These are phyloP conservation scores for Mactromeris polynyma DNA, from an alignment of 2,888 invertebrate genomes.

Conservation along the genomic window DNA sequence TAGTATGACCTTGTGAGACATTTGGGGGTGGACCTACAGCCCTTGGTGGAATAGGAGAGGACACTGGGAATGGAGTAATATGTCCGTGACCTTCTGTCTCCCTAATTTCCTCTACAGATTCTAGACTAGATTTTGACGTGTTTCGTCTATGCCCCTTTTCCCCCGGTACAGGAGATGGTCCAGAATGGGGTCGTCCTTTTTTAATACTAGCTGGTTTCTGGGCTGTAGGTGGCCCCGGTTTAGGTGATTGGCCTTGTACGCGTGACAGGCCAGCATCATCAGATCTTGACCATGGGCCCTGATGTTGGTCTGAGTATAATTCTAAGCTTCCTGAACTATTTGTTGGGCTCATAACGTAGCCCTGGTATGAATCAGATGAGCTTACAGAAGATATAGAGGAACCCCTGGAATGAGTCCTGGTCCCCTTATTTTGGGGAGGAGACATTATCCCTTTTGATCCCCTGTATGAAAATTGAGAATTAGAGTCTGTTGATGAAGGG, in stretches of 20 bases:
- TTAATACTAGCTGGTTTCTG: conserved; percentile 65
- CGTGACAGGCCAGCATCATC: conserved; percentile 42
- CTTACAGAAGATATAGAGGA: conserved; percentile 66
- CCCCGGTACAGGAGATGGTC: conserved; percentile 39
- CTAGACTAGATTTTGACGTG: conserved; percentile 67
- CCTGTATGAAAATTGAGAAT: conserved; percentile 41
- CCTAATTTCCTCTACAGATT: conserved; percentile 65
- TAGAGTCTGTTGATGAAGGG: conserved; percentile 33
- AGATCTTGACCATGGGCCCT: conserved; percentile 44
- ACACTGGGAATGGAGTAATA: conserved; percentile 55
- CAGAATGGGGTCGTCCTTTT: conserved; percentile 57
- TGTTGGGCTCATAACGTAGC: conserved; percentile 60
- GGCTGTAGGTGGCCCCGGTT: conserved; percentile 67
- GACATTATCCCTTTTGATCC: conserved; percentile 46
- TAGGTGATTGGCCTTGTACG: conserved; percentile 38
- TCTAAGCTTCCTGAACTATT: conserved; percentile 28
- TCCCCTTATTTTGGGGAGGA: conserved; percentile 47
- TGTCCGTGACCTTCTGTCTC: conserved; percentile 28
- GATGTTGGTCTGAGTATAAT: conserved; percentile 26
- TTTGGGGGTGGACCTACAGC: conserved; percentile 12
- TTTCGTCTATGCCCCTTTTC: conserved; percentile 67
- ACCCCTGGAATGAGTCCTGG: conserved; percentile 63
- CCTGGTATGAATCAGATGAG: conserved; percentile 61
- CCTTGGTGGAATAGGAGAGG: conserved; percentile 58
- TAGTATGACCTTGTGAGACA: conserved; percentile 7